These are phyloP conservation scores for Pelodytes ibericus DNA, from an alignment of 2,797 vertebrate genomes.

Conservation along the genomic window DNA sequence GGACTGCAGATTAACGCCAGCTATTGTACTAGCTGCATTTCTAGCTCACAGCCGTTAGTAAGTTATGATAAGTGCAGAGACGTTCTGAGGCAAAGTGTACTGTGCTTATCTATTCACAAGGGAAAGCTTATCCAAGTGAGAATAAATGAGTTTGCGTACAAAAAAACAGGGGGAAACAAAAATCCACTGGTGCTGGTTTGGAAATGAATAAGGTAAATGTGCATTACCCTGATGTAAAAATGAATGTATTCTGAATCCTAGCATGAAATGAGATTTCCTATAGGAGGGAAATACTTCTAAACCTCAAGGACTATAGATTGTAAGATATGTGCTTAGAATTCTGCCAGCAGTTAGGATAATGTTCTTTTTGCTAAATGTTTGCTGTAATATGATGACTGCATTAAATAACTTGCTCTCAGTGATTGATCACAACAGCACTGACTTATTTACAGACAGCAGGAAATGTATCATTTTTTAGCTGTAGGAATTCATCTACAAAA, in stretches of 20 bases:
- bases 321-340: background rate
- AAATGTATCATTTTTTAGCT: constrained; percentile 9
- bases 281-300: background rate
- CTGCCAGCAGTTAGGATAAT: constrained; percentile 2
- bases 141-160: constrained; percentile 12
- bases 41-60: background rate
- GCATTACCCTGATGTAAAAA: background rate
- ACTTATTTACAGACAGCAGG: constrained; percentile 26
- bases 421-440: constrained; percentile 19
- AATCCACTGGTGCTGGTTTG: background rate
- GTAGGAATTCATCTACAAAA: constrained; percentile 17
- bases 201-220: constrained; percentile 1
- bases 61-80: constrained; percentile 6
- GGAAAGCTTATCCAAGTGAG: background rate
- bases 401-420: constrained; percentile 21
- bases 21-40: background rate
- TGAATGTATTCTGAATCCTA: background rate
- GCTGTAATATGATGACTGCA: constrained; percentile 17
- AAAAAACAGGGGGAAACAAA: background rate
- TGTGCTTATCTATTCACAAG: constrained; percentile 10
- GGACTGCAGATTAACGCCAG: background rate
- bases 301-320: background rate
- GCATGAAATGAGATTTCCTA: constrained; percentile 3
- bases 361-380: constrained; percentile 19
- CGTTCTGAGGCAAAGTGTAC: background rate